Base-by-base conservation (phyloP, 2,888 invertebrate genomes). In the Amblyjoppa fuscipennis region DNA sequence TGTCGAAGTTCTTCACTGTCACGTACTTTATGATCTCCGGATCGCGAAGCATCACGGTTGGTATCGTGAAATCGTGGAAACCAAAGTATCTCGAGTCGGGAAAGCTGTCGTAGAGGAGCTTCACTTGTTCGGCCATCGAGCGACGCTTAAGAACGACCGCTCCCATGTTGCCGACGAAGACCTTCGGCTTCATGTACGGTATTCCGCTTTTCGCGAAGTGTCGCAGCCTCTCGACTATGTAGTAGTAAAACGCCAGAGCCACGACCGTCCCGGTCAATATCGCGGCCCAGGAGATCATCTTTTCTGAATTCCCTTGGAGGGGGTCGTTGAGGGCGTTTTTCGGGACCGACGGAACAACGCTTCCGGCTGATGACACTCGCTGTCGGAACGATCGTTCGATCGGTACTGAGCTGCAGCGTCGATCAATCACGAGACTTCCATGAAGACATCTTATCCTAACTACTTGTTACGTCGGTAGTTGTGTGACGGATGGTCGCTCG, bases 31-130 rank as follows among this genome's bases (percentile, higher is more conserved):
- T 90, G 2, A 92, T 71, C 5, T 91, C 91, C 1, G 88, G 87
- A 73, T 91, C 91, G 0, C 90, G 89, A 0, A 92, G 38, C 69
- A 91, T 38, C 4, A 91, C 76, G 4, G 90, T 28, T 0, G 91
- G 91, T 13, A 69, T 83, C 13, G 56, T 75, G 34, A 90, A 87
- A 16, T 92, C 91, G 56, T 86, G 90, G 38, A 90, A 84, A 4
- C 92, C 92, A 5, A 91, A 74, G 77, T 92, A 92, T 51, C 90
- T 92, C 0, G 90, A 90, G 0, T 91, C 74, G 0, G 87, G 85
- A 51, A 87, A 38, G 11, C 76, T 31, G 59, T 89, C 49, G 79
- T 91, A 92, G 0, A 86, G 34, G 1, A 79, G 64, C 7, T 88
- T 71, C 0, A 87, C 4, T 0, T 88, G 38, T 3, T 90, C 85